These are phyloP conservation scores for Dascyllus trimaculatus DNA, from an alignment of 2,113 vertebrate species.

Conservation along the genomic window DNA sequence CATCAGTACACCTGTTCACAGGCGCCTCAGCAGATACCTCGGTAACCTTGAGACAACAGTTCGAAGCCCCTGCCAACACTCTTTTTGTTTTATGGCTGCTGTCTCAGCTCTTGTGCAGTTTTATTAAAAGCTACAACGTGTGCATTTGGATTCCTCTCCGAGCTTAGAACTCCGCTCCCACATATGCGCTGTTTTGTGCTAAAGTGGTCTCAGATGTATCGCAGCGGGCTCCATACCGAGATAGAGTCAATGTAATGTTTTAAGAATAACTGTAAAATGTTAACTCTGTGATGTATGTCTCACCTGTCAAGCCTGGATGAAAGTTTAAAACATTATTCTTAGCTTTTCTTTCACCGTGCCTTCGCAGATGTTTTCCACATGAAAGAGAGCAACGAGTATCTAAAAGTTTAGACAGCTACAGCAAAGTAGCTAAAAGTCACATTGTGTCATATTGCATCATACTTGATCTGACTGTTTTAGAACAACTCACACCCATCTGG, in stretches of 20 bases:
- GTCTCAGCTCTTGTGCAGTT: slow-evolving; percentile 46
- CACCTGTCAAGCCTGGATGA: background rate
- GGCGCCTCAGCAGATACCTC: slow-evolving; percentile 70
- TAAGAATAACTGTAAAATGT: slow-evolving; percentile 1
- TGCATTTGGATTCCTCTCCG: slow-evolving; percentile 5
- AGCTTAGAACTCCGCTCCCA: background rate
- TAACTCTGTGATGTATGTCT: background rate
- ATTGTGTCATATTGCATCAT: slow-evolving; percentile 1
- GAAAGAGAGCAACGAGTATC: slow-evolving; percentile 3
- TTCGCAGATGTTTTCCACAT: slow-evolving; percentile 34
- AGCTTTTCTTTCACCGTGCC: background rate
- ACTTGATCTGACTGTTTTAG: slow-evolving; percentile 41
- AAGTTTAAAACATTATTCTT: slow-evolving; percentile 8
- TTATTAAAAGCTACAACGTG: slow-evolving; percentile 34
- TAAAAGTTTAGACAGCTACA: slow-evolving; percentile 25
- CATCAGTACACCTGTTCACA: slow-evolving; percentile 81
- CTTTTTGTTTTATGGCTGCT: slow-evolving; percentile 54
- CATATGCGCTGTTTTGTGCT: slow-evolving; percentile 33
- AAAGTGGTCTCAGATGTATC: slow-evolving; percentile 20
- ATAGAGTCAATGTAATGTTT: background rate
- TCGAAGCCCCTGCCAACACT: slow-evolving; percentile 63
- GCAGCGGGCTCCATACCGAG: background rate
- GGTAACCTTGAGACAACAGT: slow-evolving; percentile 81
- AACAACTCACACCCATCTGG: slow-evolving; percentile 40
- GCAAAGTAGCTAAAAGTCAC: slow-evolving; percentile 23